These are phyloP conservation scores for Pagetopsis macropterus DNA, from an alignment of 2,797 vertebrate genomes.

Conservation along the genomic window DNA sequence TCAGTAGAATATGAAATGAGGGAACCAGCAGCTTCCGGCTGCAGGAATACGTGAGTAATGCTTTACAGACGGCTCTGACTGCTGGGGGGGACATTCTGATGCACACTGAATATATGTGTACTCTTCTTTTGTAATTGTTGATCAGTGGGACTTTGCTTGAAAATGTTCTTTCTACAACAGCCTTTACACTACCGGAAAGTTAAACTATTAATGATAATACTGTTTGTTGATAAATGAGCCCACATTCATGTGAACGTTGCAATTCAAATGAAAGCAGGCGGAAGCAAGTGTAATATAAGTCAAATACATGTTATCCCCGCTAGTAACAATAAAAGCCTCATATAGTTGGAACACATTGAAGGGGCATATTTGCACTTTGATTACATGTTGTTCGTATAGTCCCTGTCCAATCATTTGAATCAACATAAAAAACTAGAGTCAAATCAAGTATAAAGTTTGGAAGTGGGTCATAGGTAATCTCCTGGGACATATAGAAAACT, in stretches of 20 bases:
- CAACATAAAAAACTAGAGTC: too few species aligned
- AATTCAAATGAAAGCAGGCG: not conserved
- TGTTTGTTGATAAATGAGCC: not conserved
- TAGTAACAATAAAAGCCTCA: not conserved
- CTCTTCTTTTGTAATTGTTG: not conserved
- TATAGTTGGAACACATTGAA: not conserved
- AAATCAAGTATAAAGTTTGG: too few species aligned
- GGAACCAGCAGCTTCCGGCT: too few species aligned
- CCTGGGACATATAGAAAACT: too few species aligned
- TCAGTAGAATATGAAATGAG: too few species aligned
- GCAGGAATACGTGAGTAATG: too few species aligned
- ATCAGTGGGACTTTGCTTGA: not conserved
- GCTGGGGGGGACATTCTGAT: not conserved
- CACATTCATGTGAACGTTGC: not conserved
- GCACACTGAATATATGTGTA: not conserved
- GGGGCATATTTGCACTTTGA: too few species aligned
- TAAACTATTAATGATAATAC: not conserved
- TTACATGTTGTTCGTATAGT: too few species aligned
- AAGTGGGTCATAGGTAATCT: too few species aligned
- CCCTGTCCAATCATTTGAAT: too few species aligned
- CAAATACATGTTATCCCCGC: not conserved
- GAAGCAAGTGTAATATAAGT: not conserved
- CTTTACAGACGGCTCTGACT: not conserved
- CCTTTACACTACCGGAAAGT: not conserved
- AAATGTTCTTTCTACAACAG: not conserved